Evolutionary conservation across 1,140 invertebrate genomes (phyloP).

Genomic region (Nymphalis io): DNA sequence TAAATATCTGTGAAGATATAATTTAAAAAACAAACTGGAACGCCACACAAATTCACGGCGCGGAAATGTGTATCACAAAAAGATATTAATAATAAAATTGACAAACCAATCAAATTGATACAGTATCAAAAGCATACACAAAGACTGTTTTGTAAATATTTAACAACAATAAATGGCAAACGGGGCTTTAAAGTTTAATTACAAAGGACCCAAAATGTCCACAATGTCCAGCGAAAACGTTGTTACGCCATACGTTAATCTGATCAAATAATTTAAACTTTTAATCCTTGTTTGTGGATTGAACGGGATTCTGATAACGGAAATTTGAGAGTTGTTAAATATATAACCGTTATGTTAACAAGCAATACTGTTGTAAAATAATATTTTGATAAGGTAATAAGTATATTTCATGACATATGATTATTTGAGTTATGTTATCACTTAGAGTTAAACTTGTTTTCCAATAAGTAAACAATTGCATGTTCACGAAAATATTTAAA

Average conservation of each 20-base stretch:
- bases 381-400: too few relatives aligned
- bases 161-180: conserved; percentile 29
- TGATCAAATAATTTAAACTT: conserved; percentile 71
- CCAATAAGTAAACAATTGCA: too few relatives aligned
- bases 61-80: too few relatives aligned
- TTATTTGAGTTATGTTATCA: too few relatives aligned
- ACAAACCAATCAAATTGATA: neutral
- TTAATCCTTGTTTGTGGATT: conserved; percentile 57
- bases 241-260: conserved; percentile 59
- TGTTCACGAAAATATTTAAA: too few relatives aligned
- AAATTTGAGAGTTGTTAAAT: conserved; percentile 22
- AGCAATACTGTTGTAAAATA: neutral
- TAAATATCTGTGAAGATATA: too few relatives aligned
- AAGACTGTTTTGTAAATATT: conserved; percentile 17
- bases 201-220: conserved; percentile 45
- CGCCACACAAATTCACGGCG: too few relatives aligned
- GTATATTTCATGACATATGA: too few relatives aligned
- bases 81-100: neutral
- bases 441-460: too few relatives aligned
- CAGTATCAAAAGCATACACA: neutral
- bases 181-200: conserved; percentile 67
- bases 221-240: conserved; percentile 38
- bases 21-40: too few relatives aligned
- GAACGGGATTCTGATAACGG: conserved; percentile 15
- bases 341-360: neutral